These are phyloP conservation scores for Triops longicaudatus DNA, from an alignment of 1,140 invertebrate species.

Conservation along the genomic window DNA sequence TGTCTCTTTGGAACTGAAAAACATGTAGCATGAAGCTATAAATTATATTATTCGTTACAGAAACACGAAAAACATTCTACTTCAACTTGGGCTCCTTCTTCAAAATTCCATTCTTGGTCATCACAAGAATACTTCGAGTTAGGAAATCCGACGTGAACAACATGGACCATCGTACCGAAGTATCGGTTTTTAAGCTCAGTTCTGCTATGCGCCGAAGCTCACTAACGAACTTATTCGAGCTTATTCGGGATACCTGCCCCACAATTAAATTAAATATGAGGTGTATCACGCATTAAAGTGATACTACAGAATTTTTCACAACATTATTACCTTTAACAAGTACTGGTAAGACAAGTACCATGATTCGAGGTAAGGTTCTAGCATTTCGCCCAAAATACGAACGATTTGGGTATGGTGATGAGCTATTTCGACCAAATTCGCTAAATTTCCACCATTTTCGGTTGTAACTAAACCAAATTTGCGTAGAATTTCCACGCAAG, in stretches of 20 bases:
- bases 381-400: not conserved
- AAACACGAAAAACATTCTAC: not conserved
- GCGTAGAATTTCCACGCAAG: not conserved
- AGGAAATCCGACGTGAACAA: not conserved
- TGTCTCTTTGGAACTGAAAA: no score
- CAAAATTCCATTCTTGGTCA: not conserved
- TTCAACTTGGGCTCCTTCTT: not conserved
- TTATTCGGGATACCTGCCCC: not conserved
- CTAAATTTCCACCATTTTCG: not conserved
- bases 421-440: not conserved
- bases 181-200: not conserved
- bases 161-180: not conserved
- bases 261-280: not conserved
- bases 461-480: not conserved
- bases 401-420: constrained; percentile 5
- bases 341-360: not conserved
- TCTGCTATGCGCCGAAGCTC: not conserved
- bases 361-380: constrained; percentile 16
- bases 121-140: not conserved
- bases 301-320: not conserved
- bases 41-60: no score
- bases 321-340: not conserved
- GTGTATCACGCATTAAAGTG: not conserved
- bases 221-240: not conserved
- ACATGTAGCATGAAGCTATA: no score